Evolutionary conservation across 64 coral and sea anemone genomes (phyloP).

Genomic region (Montipora cactus): DNA sequence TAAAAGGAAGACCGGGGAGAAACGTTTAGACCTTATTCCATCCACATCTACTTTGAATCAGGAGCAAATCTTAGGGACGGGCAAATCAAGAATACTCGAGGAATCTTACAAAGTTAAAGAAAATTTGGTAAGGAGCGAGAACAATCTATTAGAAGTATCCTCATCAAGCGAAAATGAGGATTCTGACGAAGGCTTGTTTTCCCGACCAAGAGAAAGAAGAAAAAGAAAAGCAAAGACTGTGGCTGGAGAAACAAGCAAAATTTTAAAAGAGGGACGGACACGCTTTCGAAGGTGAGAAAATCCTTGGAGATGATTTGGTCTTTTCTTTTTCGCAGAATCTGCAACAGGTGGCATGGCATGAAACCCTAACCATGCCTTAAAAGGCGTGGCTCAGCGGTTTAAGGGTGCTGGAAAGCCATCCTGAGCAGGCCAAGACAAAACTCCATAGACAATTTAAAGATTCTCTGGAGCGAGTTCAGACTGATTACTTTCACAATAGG

Average conservation of each 20-base stretch:
- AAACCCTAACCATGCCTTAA: no score
- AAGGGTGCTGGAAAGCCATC: no score
- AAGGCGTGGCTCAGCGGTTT: no score
- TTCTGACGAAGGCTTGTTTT: conserved; percentile 6
- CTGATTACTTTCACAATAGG: no score
- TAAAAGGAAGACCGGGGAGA: background rate
- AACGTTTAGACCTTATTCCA: background rate
- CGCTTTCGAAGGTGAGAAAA: conserved; percentile 10
- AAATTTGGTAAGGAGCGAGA: background rate
- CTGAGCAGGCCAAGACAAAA: no score
- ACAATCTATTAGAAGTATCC: background rate
- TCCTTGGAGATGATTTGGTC: background rate
- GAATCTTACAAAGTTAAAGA: background rate
- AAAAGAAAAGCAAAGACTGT: background rate
- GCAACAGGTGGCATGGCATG: no score
- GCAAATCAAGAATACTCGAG: background rate
- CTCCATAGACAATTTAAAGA: no score
- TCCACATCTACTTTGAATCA: background rate
- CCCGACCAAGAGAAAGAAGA: background rate
- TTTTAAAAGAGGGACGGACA: background rate
- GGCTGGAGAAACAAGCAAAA: background rate
- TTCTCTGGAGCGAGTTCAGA: no score
- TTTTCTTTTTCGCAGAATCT: no score
- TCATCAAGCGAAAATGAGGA: conserved; percentile 21
- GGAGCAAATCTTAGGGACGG: background rate